phyloP scores from a whole-genome alignment of 2,888 invertebrate genomes.

The Ditula angustiorana region DNA sequence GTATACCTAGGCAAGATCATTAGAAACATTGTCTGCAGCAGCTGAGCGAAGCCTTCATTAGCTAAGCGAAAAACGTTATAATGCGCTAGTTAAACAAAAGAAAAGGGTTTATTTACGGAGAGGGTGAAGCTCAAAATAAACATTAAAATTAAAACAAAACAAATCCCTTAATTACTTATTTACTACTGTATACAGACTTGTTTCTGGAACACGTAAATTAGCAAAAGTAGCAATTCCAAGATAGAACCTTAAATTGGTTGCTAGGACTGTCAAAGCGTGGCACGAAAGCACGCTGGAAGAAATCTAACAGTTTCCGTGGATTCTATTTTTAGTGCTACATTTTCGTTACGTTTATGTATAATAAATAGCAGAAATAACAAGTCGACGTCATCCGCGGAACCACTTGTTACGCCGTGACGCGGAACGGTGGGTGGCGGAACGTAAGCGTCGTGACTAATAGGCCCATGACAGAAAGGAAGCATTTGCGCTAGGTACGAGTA shows the following conservation, averaged over 20 bases:
- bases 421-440: not conserved
- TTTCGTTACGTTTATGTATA: constrained; percentile 6
- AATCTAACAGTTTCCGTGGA: not conserved
- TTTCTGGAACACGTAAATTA: not conserved
- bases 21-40: no score
- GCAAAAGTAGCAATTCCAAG: not conserved
- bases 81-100: constrained; percentile 12
- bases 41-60: constrained; percentile 2
- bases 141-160: constrained; percentile 1
- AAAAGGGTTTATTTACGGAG: constrained; percentile 1
- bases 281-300: not conserved
- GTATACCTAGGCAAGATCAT: not conserved
- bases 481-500: not conserved
- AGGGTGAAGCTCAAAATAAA: constrained; percentile 5
- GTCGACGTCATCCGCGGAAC: constrained; percentile 22
- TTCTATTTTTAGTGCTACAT: constrained; percentile 1
- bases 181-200: not conserved
- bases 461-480: not conserved
- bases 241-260: not conserved
- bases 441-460: constrained; percentile 10
- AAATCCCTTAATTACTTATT: constrained; percentile 18
- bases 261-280: not conserved
- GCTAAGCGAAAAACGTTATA: not conserved
- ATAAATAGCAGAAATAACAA: constrained; percentile 12
- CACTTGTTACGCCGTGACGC: constrained; percentile 27